phyloP scores from a whole-genome alignment of 1,140 invertebrate species.

The Pentalonia nigronervosa region DNA sequence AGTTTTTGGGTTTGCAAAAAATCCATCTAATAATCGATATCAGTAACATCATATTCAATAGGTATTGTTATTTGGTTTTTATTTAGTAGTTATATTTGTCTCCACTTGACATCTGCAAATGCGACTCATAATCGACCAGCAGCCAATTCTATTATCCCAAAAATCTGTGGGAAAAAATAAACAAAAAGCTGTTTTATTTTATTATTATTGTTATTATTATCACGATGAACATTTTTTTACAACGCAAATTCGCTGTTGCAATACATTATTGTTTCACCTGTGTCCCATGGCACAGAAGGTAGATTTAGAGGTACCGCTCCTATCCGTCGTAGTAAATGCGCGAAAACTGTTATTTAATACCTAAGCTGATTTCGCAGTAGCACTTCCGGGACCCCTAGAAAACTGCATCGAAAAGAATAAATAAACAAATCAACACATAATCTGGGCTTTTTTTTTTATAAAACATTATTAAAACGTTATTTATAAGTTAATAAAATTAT shows the following conservation, averaged over 20 bases:
- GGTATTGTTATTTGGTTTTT: not conserved
- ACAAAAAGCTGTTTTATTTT: slow-evolving; percentile 13
- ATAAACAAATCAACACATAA: slow-evolving; percentile 44
- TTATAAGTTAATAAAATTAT: not conserved
- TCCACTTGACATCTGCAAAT: not conserved
- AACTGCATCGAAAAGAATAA: slow-evolving; percentile 12
- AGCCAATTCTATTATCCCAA: not conserved
- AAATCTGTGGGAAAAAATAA: not conserved
- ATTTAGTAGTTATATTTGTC: not conserved
- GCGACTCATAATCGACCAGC: not conserved
- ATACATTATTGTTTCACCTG: slow-evolving; percentile 31
- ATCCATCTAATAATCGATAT: not conserved
- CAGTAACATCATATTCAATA: not conserved
- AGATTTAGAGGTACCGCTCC: not conserved
- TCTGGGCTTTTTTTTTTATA: not conserved
- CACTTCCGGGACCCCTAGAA: slow-evolving; percentile 7
- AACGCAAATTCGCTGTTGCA: slow-evolving; percentile 29
- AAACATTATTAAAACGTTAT: not conserved
- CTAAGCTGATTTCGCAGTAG: not conserved
- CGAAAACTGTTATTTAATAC: slow-evolving; percentile 19
- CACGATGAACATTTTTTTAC: not conserved
- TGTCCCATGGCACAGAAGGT: slow-evolving; percentile 27
- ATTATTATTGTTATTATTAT: slow-evolving; percentile 6
- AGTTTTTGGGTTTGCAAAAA: not conserved
- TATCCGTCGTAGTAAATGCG: not conserved